phyloP scores from a whole-genome alignment of 2,888 invertebrate genomes.

The Cheilosia grossa region DNA sequence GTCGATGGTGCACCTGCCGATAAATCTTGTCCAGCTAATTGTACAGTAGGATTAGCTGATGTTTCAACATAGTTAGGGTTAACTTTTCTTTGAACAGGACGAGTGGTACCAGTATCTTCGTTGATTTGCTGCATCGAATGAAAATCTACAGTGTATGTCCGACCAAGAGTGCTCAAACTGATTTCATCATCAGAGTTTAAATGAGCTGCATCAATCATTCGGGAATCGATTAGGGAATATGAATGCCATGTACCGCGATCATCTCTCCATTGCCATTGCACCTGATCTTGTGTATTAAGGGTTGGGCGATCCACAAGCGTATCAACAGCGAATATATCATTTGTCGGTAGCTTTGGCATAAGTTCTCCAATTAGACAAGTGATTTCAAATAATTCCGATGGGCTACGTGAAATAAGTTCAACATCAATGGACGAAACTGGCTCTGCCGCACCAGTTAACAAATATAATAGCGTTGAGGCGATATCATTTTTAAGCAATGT shows the following conservation, averaged over 20 bases:
- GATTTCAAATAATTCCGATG: conserved; percentile 98
- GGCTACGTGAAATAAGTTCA: conserved; percentile 94
- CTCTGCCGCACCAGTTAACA: conserved; percentile 94
- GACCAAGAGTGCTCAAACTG: conserved; percentile 94
- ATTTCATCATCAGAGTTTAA: conserved; percentile 98
- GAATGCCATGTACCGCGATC: conserved; percentile 97
- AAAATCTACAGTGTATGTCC: conserved; percentile 98
- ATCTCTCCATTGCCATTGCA: conserved; percentile 99
- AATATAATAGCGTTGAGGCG: conserved; percentile 96
- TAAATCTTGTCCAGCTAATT: conserved; percentile 79
- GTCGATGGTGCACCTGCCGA: conserved; percentile 76
- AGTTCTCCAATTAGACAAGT: conserved; percentile 98
- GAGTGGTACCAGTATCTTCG: conserved; percentile 97
- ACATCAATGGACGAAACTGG: conserved; percentile 85
- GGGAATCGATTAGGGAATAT: conserved; percentile 96
- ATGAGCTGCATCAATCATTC: conserved; percentile 97
- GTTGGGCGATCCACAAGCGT: conserved; percentile 91
- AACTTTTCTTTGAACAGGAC: conserved; percentile 93
- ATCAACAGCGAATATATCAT: conserved; percentile 98
- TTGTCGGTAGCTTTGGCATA: conserved; percentile 97
- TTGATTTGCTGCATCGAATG: conserved; percentile 99
- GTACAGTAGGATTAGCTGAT: conserved; percentile 54
- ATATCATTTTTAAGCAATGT: conserved; percentile 96
- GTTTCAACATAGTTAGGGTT: conserved; percentile 85
- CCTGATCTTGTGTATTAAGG: conserved; percentile 88